Evolutionary conservation across 2,797 vertebrate genomes (phyloP).

Genomic region (Acrossocheilus wenchowensis): DNA sequence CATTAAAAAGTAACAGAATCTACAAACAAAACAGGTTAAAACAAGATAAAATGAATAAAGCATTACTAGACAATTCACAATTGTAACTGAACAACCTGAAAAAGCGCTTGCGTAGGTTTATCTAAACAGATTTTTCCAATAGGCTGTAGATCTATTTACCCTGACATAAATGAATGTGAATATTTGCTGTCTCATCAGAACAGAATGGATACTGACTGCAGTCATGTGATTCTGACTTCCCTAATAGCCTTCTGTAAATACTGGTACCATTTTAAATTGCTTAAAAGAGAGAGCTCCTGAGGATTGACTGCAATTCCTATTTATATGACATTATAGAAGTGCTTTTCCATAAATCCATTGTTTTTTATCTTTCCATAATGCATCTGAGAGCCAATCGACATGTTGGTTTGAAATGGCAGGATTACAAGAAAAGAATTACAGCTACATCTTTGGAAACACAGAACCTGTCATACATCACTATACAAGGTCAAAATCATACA

Average conservation of each 20-base stretch:
- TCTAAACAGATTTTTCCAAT: background rate
- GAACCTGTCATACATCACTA: slow-evolving; percentile 15
- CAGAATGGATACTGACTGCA: slow-evolving; percentile 12
- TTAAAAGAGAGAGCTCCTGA: slow-evolving; percentile 41
- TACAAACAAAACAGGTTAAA: slow-evolving; percentile 51
- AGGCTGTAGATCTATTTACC: background rate
- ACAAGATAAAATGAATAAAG: slow-evolving; percentile 41
- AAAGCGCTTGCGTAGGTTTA: background rate
- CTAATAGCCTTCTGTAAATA: slow-evolving; percentile 25
- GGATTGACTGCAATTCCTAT: slow-evolving; percentile 21
- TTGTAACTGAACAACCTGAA: background rate
- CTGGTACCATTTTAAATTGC: slow-evolving; percentile 11
- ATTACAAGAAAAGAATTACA: slow-evolving; percentile 1
- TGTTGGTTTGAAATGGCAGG: slow-evolving; percentile 15
- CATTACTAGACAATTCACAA: slow-evolving; percentile 23
- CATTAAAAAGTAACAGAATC: slow-evolving; percentile 56
- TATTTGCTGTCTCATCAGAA: background rate
- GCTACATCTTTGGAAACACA: slow-evolving; percentile 37
- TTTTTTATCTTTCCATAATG: slow-evolving; percentile 10
- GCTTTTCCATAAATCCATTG: background rate
- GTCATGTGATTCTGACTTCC: slow-evolving; percentile 5
- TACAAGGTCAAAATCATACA: slow-evolving; percentile 23
- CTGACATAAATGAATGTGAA: slow-evolving; percentile 10
- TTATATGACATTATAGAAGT: slow-evolving; percentile 23
- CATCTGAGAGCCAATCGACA: background rate